Evolutionary conservation across 2,797 vertebrate species (phyloP).

Genomic region (Echeneis naucrates): DNA sequence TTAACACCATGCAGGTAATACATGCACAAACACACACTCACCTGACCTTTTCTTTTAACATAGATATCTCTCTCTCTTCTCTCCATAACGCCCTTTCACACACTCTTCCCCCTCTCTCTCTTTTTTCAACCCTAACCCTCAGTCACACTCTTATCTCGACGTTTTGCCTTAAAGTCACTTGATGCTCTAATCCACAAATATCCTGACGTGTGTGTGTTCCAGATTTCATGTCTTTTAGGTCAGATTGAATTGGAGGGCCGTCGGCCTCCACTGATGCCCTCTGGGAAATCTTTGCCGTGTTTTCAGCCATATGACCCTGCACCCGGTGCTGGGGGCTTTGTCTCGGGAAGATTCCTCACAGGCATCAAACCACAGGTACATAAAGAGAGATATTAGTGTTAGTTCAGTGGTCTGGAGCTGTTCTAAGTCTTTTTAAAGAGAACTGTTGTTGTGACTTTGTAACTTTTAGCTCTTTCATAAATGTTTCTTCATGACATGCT

Average conservation of each 20-base stretch:
- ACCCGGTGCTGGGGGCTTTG: slow-evolving; percentile 93
- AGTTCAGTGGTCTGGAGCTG: no score
- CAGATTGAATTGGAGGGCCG: slow-evolving; percentile 99
- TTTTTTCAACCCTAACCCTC: no score
- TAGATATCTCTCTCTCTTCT: no score
- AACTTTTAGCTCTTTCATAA: neutral
- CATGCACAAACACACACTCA: no score
- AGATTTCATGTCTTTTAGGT: slow-evolving; percentile 97
- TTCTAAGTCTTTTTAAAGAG: neutral
- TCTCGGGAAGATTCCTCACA: slow-evolving; percentile 96
- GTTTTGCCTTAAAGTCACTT: neutral
- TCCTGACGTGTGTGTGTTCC: slow-evolving; percentile 8
- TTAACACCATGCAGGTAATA: slow-evolving; percentile 98
- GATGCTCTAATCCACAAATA: no score
- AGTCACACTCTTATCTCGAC: no score
- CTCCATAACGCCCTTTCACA: no score
- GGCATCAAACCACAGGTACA: slow-evolving; percentile 93
- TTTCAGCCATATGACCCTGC: slow-evolving; percentile 94
- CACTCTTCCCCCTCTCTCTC: neutral
- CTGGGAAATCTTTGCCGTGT: slow-evolving; percentile 95
- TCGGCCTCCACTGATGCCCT: slow-evolving; percentile 96
- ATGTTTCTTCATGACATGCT: neutral
- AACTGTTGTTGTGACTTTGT: neutral
- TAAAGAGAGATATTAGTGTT: neutral
- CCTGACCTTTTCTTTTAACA: no score